A percentile compares a stretch with the other conserved stretches of the same genome.
Conservation (phyloP, 2,888 invertebrate species). For the Pterostichus niger region DNA sequence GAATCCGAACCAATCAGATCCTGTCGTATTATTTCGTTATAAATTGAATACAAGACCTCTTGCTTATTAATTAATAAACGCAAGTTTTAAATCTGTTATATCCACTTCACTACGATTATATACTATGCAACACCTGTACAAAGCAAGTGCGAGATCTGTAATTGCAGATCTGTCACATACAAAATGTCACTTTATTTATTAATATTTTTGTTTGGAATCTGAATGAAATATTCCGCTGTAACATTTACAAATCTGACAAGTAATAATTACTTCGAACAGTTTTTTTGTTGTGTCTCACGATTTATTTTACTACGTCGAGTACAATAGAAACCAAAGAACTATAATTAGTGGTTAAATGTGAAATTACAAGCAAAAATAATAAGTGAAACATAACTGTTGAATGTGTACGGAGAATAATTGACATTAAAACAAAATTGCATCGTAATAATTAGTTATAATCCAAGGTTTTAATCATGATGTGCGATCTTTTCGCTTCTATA, state of each 20-base stretch:
- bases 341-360: slow-evolving; percentile 38
- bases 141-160: no score
- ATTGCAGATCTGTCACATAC: no score
- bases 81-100: no score
- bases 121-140: no score
- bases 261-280: not conserved
- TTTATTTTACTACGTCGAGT: not conserved
- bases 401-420: slow-evolving; percentile 35
- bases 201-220: no score
- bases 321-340: not conserved
- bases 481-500: slow-evolving; percentile 4
- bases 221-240: no score
- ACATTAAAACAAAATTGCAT: slow-evolving; percentile 28
- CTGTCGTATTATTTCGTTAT: no score
- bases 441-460: slow-evolving; percentile 10
- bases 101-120: no score
- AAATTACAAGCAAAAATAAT: slow-evolving; percentile 37
- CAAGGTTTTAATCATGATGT: slow-evolving; percentile 19
- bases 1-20: no score
- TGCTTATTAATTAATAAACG: no score
- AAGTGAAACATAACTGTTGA: slow-evolving; percentile 19
- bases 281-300: slow-evolving; percentile 8
- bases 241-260: not conserved
- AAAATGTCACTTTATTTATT: no score
- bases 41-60: no score